Percentiles rank a stretch among this genome's conserved stretches.
Evolutionary conservation across 2,888 invertebrate species (phyloP).

Genomic region (Euphydryas editha): DNA sequence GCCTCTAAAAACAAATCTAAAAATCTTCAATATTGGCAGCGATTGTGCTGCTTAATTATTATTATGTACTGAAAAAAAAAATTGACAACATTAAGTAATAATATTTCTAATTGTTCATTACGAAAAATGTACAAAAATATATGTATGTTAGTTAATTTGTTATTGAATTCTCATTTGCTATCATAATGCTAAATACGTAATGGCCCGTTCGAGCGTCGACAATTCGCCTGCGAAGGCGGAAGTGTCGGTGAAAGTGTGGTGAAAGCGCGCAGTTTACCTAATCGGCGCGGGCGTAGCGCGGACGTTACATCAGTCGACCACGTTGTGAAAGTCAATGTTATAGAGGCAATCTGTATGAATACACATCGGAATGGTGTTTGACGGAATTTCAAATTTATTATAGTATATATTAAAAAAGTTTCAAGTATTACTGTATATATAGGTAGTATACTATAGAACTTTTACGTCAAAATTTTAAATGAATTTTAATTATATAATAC

Average conservation of each 20-base stretch:
- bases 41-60: too few relatives aligned
- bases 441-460: too few relatives aligned
- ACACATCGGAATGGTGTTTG: conserved; percentile 12
- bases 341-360: conserved; percentile 59
- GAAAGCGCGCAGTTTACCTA: conserved; percentile 82
- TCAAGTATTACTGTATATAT: too few relatives aligned
- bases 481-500: too few relatives aligned
- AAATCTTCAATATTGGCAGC: too few relatives aligned
- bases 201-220: conserved; percentile 25
- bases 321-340: conserved; percentile 82
- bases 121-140: too few relatives aligned
- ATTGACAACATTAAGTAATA: too few relatives aligned
- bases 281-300: conserved; percentile 53
- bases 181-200: conserved; percentile 27
- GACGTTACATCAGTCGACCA: conserved; percentile 58
- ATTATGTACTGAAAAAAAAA: too few relatives aligned
- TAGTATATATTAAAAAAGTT: too few relatives aligned
- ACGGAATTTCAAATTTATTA: background rate
- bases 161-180: conserved; percentile 2
- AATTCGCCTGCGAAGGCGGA: conserved; percentile 62
- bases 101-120: too few relatives aligned
- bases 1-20: too few relatives aligned
- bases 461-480: too few relatives aligned
- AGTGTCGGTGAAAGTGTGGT: conserved; percentile 79
- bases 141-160: background rate